Evolutionary conservation across 1,140 invertebrate genomes (phyloP).

Genomic region (Brachystomella parvula): DNA sequence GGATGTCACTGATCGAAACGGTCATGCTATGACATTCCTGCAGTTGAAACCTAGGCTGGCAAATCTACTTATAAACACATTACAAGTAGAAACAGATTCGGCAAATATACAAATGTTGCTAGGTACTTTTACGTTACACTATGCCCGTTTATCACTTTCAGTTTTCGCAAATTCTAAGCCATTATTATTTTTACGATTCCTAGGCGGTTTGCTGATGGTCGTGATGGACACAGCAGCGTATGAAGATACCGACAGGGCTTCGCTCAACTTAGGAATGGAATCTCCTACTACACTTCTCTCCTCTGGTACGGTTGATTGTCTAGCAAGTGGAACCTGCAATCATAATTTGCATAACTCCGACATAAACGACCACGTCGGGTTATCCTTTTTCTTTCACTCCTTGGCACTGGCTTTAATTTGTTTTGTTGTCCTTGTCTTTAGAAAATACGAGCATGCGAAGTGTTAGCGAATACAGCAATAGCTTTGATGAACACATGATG

Average conservation of each 20-base stretch:
- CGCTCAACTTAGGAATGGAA: slow-evolving; percentile 47
- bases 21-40: slow-evolving; percentile 57
- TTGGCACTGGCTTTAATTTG: slow-evolving; percentile 9
- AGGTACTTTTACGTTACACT: slow-evolving; percentile 48
- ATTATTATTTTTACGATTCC: slow-evolving; percentile 11
- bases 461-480: slow-evolving; percentile 38
- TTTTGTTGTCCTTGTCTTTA: slow-evolving; percentile 10
- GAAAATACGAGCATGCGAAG: slow-evolving; percentile 37
- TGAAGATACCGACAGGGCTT: slow-evolving; percentile 61
- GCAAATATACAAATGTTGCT: slow-evolving; percentile 83
- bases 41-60: slow-evolving; percentile 72
- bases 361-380: too few relatives aligned
- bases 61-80: slow-evolving; percentile 74
- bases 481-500: slow-evolving; percentile 37
- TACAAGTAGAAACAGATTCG: slow-evolving; percentile 77
- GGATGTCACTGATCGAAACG: slow-evolving; percentile 45
- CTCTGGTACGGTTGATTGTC: slow-evolving; percentile 52
- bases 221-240: slow-evolving; percentile 72
- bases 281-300: slow-evolving; percentile 58
- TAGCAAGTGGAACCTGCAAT: neutral
- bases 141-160: too few relatives aligned
- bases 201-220: slow-evolving; percentile 61
- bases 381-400: too few relatives aligned
- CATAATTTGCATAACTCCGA: neutral
- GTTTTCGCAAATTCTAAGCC: neutral